These are phyloP conservation scores for Unio delphinus DNA, from an alignment of 2,888 invertebrate species.

Conservation along the genomic window DNA sequence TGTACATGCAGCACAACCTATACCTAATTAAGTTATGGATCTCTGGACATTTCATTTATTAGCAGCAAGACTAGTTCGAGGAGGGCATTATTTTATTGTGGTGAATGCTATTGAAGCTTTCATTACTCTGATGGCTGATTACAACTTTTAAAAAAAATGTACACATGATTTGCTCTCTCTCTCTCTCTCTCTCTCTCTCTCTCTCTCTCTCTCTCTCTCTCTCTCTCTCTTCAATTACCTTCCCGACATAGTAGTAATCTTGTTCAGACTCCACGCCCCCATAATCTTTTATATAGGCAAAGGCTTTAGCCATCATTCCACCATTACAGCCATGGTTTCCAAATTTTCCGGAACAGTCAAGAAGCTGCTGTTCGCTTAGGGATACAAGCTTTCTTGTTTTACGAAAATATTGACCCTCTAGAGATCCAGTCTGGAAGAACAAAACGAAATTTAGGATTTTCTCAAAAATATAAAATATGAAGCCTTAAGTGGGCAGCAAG, in stretches of 20 bases:
- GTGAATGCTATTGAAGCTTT: no score
- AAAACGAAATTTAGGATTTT: neutral
- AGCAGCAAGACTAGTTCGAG: no score
- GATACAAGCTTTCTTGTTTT: slow-evolving; percentile 77
- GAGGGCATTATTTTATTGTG: no score
- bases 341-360: slow-evolving; percentile 70
- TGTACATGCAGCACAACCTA: no score
- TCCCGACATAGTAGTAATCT: slow-evolving; percentile 64
- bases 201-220: no score
- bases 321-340: slow-evolving; percentile 73
- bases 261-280: slow-evolving; percentile 74
- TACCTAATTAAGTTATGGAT: no score
- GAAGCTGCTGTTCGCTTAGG: slow-evolving; percentile 70
- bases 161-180: no score
- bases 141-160: no score
- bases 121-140: fast-evolving
- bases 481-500: neutral
- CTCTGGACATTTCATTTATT: no score
- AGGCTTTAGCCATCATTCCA: slow-evolving; percentile 73
- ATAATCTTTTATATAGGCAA: slow-evolving; percentile 70
- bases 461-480: neutral
- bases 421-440: slow-evolving; percentile 78
- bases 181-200: no score
- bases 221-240: slow-evolving; percentile 30
- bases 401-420: slow-evolving; percentile 68